Evolutionary conservation across 2,888 invertebrate species (phyloP), one percentile per base, ranked within the genome.

Genomic region (Ophioninae sp.): DNA sequence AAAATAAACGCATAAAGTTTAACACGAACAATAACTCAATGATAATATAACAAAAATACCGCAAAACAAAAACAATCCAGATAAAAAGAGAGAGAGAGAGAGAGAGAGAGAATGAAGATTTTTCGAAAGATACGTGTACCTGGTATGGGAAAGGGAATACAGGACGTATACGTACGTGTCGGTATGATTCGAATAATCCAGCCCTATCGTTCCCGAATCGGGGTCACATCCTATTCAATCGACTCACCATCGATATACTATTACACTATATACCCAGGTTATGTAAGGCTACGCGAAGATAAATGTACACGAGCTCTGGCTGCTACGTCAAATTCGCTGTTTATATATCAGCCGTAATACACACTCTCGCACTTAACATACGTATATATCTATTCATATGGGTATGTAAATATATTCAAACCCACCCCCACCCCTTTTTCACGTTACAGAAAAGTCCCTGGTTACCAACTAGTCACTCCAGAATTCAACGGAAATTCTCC

Each of bases 151-250:
- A 68, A 69, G 9, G 41, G 2, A 64, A 56, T 65, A 59, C 78
- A 68, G 71, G 68, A 73, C 30, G 78, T 61, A 74, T 61, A 58
- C 51, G 51, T 65, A 61, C 58, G 22, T 59, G 56, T 56, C 59
- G 73, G 64, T 73, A 69, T 77, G 77, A 78, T 83, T 86, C 82
- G 76, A 82, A 85, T 86, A 86, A 87, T 87, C 87, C 85, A 83
- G 73, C 83, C 71, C 78, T 75, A 76, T 74, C 74, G 84, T 84
- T 77, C 79, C 74, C 74, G 88, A 88, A 89, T 88, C 87, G 89
- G 77, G 89, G 90, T 89, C 88, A 89, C 86, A 85, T 85, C 83
- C 87, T 82, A 87, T 87, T 88, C 86, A 87, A 88, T 87, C 84
- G 87, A 87, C 85, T 86, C 82, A 63, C 78, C 83, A 85, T 85